Base-by-base conservation (phyloP, 2,113 vertebrate species). In the Atractosteus spatula region DNA sequence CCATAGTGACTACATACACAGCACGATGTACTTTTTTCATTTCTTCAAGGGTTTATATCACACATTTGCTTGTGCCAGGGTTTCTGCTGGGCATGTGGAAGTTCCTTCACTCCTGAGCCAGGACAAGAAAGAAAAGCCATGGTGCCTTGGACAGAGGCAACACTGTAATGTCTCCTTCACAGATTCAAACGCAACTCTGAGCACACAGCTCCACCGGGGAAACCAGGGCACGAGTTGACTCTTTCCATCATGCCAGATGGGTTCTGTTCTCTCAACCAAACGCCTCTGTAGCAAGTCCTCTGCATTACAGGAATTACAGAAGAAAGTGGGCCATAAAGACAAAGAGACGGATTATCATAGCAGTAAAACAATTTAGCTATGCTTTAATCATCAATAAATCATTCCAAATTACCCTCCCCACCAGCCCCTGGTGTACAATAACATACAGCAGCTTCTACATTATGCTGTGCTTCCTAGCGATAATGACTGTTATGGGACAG, bases 301-400 rank as follows among this genome's bases (percentile, higher is more conserved):
- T 59, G n/a, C 57, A 59, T 59, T 14, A 59, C 10, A 59, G 8
- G 41, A 41, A 65, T 16, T 7, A 62, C 61, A 62, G 14, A 62
- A 16, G 61, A 62, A 62, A n/a, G 13, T 29, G 13, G 7, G n/a
- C 8, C 7, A 65, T n/a, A 65, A 43, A 59, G 57, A 65, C 29
- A 64, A 10, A 17, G 41, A 29, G 62, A 64, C 62, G 41, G 62
- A 64, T 64, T 64, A 64, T 64, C 17, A 64, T 64, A 17, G 62
- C 62, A 16, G 41, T 64, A 64, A 64, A 64, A 64, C 62, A 64
- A 64, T 64, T 64, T 64, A 64, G 62, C 62, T 64, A 17, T 64
- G 41, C 17, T 17, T 64, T 64, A 64, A 64, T 64, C 62, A 3
- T 42, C 62, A 64, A 64, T 64, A 64, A 16, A 64, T 64, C 62